Conservation (phyloP, 2,888 invertebrate genomes). For the Nycteola revayana region DNA sequence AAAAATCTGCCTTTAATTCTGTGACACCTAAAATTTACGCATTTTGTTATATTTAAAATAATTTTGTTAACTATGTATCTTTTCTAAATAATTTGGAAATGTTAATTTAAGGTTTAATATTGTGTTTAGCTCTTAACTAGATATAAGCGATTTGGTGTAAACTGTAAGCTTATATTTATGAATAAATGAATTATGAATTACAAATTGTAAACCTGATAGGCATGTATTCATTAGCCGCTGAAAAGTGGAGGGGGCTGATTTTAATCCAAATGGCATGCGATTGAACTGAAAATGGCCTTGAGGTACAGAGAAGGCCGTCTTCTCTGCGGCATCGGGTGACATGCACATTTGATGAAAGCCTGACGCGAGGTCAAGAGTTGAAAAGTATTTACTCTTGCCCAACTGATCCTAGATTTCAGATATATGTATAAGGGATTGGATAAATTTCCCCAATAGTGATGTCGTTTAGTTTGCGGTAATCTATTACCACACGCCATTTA, state of each 20-base stretch:
- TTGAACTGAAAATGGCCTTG: not conserved
- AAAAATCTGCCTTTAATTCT: no score
- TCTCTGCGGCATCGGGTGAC: not conserved
- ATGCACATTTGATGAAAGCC: not conserved
- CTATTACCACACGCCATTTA: not conserved
- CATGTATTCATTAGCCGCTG: constrained; percentile 49
- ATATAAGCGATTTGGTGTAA: no score
- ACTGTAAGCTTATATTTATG: no score
- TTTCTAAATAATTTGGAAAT: no score
- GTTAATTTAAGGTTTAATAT: no score
- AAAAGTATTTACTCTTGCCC: not conserved
- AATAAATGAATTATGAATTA: no score
- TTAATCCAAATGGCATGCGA: no score
- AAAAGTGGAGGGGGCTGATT: no score
- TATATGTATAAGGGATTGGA: constrained; percentile 1
- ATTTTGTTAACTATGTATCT: no score
- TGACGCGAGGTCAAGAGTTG: not conserved
- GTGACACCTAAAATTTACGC: no score
- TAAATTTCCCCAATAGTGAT: not conserved
- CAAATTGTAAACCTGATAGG: constrained; percentile 38
- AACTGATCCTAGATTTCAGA: constrained; percentile 1
- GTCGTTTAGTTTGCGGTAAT: not conserved
- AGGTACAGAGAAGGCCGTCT: not conserved
- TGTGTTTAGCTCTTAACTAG: no score
- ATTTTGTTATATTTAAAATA: no score